phyloP scores from a whole-genome alignment of 2,888 invertebrate genomes.

The Drosophila tanythrix region DNA sequence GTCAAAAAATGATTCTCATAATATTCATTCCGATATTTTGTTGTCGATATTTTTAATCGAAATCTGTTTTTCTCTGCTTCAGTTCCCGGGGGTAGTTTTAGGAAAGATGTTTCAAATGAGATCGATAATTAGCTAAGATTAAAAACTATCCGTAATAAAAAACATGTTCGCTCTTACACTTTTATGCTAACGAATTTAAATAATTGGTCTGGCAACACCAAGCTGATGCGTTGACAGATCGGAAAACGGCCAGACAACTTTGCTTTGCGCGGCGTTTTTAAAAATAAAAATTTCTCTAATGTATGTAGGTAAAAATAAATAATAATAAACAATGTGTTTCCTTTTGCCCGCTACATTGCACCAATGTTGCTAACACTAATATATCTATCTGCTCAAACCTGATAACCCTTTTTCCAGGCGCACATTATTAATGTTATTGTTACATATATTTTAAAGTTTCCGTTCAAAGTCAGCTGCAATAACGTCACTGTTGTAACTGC shows the following conservation, averaged over 20 bases:
- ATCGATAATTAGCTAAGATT: neutral
- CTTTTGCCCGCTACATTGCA: neutral
- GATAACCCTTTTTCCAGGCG: neutral
- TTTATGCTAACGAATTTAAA: neutral
- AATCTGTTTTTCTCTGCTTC: neutral
- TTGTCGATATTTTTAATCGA: neutral
- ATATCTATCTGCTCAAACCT: neutral
- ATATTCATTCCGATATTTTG: conserved; percentile 3
- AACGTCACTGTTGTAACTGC: neutral
- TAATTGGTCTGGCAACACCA: neutral
- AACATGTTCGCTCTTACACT: neutral
- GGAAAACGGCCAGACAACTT: neutral
- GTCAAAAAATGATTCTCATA: neutral
- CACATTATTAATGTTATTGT: neutral
- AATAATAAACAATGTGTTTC: neutral
- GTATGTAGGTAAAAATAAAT: neutral
- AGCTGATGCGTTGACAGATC: neutral
- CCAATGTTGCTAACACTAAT: neutral
- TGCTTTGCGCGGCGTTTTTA: neutral
- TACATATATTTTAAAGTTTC: neutral
- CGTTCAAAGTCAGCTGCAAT: neutral
- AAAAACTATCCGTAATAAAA: neutral
- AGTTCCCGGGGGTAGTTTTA: neutral
- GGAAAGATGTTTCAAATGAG: neutral
- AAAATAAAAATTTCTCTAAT: neutral